These are phyloP conservation scores for Plecturocebus donacophilus DNA, from an alignment of 2,113 vertebrate genomes.

Conservation along the genomic window DNA sequence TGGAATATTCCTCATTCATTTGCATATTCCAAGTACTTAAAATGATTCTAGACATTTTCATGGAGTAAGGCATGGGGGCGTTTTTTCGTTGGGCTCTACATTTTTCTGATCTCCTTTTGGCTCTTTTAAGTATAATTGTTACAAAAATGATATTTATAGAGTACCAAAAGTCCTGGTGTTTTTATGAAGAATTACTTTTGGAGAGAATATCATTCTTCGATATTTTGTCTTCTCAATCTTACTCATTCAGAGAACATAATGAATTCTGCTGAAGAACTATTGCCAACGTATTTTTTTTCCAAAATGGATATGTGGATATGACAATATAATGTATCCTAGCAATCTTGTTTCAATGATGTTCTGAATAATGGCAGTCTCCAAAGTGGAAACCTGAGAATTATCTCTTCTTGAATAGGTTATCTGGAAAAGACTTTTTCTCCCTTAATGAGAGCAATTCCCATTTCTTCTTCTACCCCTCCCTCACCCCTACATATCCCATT, in stretches of 20 bases:
- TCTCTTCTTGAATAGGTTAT: slow-evolving; percentile 45
- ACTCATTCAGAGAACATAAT: slow-evolving; percentile 44
- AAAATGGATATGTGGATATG: neutral
- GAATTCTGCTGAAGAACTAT: slow-evolving; percentile 37
- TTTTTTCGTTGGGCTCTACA: neutral
- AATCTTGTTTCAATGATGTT: slow-evolving; percentile 57
- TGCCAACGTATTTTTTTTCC: slow-evolving; percentile 37
- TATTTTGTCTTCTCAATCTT: slow-evolving; percentile 45
- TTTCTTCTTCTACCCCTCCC: neutral
- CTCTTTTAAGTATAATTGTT: slow-evolving; percentile 27
- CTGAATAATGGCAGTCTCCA: slow-evolving; percentile 21
- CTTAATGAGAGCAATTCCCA: slow-evolving; percentile 32
- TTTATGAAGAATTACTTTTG: slow-evolving; percentile 49
- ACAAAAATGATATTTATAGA: slow-evolving; percentile 50
- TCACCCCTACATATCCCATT: neutral
- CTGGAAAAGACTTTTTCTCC: slow-evolving; percentile 44
- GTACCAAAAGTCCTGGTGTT: neutral
- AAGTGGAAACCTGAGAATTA: slow-evolving; percentile 29
- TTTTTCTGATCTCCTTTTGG: slow-evolving; percentile 1
- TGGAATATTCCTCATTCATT: slow-evolving; percentile 59
- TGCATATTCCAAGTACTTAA: slow-evolving; percentile 35
- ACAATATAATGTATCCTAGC: slow-evolving; percentile 5
- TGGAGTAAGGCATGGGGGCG: neutral
- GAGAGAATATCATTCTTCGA: slow-evolving; percentile 25
- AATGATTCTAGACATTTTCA: slow-evolving; percentile 12